Percentiles rank a stretch among this genome's conserved stretches.
These are phyloP conservation scores for Halocynthia aurantium DNA, from an alignment of 23 tunicate species.

Conservation along the genomic window DNA sequence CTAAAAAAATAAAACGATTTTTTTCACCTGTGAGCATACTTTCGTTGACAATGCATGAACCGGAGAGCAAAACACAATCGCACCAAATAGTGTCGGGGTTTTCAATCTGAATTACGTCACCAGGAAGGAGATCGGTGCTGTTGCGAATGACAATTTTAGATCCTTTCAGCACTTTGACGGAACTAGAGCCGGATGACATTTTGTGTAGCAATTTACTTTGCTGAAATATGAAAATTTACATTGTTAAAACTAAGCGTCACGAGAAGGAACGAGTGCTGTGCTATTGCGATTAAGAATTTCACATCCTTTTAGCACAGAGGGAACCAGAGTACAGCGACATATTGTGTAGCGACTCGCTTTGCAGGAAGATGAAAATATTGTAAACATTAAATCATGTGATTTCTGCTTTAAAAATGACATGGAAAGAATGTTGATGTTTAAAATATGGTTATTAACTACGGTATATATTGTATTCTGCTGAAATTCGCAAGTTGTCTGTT, in stretches of 20 bases:
- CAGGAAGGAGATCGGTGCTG: constrained; percentile 17
- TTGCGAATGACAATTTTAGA: constrained; percentile 11
- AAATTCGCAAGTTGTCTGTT: too few relatives aligned
- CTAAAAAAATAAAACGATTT: background rate
- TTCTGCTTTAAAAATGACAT: too few relatives aligned
- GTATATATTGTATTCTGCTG: too few relatives aligned
- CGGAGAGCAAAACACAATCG: constrained; percentile 27
- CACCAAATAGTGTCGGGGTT: constrained; percentile 17
- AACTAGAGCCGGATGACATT: constrained; percentile 23
- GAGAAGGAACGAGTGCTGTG: background rate
- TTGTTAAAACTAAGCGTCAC: constrained; percentile 1
- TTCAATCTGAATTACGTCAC: constrained; percentile 24
- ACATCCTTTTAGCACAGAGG: background rate
- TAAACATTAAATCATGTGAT: too few relatives aligned
- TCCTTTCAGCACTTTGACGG: constrained; percentile 4
- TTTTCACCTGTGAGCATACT: constrained; percentile 36
- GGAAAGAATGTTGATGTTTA: too few relatives aligned
- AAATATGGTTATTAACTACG: too few relatives aligned
- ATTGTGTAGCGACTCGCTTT: background rate
- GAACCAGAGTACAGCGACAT: background rate
- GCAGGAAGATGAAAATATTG: too few relatives aligned
- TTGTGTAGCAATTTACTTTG: constrained; percentile 11
- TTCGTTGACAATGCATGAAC: constrained; percentile 31
- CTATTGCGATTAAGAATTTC: constrained; percentile 6
- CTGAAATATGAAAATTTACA: background rate